phyloP scores from a whole-genome alignment of 2,888 invertebrate species.

The Eledona agricola region DNA sequence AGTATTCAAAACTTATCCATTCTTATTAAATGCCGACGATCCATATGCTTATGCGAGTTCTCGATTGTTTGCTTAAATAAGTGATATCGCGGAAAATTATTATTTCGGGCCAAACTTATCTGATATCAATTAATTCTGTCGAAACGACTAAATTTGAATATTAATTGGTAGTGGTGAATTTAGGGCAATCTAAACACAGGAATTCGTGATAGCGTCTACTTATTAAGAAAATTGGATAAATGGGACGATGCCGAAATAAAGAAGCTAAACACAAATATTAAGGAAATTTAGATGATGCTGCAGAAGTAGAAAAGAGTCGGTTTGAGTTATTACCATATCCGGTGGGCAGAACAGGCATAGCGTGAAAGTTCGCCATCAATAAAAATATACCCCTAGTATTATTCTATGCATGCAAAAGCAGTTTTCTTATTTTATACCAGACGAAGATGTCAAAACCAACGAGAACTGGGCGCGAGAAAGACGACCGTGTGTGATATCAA shows the following conservation, averaged over 20 bases:
- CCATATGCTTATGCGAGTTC: conserved; percentile 20
- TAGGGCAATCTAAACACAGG: conserved; percentile 27
- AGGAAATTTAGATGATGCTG: conserved; percentile 35
- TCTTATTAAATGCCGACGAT: conserved; percentile 35
- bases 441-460: conserved; percentile 32
- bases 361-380: conserved; percentile 44
- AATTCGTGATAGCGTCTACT: conserved; percentile 27
- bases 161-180: conserved; percentile 30
- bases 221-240: conserved; percentile 34
- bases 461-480: conserved; percentile 27
- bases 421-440: conserved; percentile 37
- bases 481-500: conserved; percentile 37
- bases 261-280: conserved; percentile 32
- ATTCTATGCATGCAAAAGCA: conserved; percentile 40
- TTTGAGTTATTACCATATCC: conserved; percentile 41
- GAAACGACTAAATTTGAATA: conserved; percentile 35
- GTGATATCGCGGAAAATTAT: conserved; percentile 24
- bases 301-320: conserved; percentile 36
- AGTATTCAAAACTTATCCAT: conserved; percentile 36
- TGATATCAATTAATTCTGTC: conserved; percentile 34
- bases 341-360: conserved; percentile 39
- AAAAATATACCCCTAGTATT: conserved; percentile 40
- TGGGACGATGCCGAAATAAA: conserved; percentile 16
- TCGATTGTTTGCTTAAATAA: conserved; percentile 15
- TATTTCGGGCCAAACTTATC: conserved; percentile 24